Conservation (phyloP, 2,797 vertebrate species). For the Cichlasoma orientale region DNA sequence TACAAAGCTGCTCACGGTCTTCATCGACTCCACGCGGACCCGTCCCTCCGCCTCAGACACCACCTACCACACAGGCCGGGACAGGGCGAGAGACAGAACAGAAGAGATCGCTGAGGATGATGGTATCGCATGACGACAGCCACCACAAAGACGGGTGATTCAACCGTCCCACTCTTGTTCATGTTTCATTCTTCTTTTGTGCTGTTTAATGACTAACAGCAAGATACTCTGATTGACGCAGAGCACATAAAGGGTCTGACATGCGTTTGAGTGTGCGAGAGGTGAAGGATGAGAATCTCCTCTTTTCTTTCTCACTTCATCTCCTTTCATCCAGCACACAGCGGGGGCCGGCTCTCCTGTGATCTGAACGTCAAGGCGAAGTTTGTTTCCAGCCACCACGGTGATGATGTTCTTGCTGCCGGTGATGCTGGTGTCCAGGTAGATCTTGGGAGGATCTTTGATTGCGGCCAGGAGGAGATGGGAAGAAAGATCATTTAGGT, state of each 20-base stretch:
- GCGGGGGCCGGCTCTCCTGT: slow-evolving; percentile 89
- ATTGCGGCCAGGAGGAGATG: background rate
- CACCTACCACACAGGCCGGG: slow-evolving; percentile 64
- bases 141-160: slow-evolving; percentile 35
- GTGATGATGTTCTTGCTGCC: slow-evolving; percentile 84
- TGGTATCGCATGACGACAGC: background rate
- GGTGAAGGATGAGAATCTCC: background rate
- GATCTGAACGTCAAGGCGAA: slow-evolving; percentile 88
- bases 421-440: slow-evolving; percentile 84
- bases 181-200: slow-evolving; percentile 24
- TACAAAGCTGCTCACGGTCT: slow-evolving; percentile 85
- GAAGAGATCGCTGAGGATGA: background rate
- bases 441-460: slow-evolving; percentile 91
- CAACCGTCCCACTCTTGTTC: slow-evolving; percentile 35
- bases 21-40: slow-evolving; percentile 80
- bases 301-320: slow-evolving; percentile 70
- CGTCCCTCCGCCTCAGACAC: slow-evolving; percentile 80
- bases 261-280: slow-evolving; percentile 15
- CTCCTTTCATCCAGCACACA: slow-evolving; percentile 84
- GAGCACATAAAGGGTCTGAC: slow-evolving; percentile 21
- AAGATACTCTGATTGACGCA: slow-evolving; percentile 34
- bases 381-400: slow-evolving; percentile 91
- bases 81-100: background rate
- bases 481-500: background rate
- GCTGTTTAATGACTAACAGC: slow-evolving; percentile 16